Evolutionary conservation across 2,797 vertebrate species (phyloP), one percentile per base, ranked within the genome.

Genomic region (Aldrovandia affinis): DNA sequence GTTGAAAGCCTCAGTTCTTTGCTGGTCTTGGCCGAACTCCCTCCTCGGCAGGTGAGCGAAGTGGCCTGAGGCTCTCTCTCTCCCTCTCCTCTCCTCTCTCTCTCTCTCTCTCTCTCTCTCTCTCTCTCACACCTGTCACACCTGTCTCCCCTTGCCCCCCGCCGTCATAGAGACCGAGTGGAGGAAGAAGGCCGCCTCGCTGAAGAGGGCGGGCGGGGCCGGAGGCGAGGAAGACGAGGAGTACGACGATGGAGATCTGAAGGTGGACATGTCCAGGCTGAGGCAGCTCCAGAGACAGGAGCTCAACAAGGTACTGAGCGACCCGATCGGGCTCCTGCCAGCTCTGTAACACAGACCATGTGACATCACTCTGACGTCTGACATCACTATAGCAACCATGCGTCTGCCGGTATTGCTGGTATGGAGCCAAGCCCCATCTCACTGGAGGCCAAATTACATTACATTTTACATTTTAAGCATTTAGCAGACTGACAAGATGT

Each of bases 241-340:
- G 20, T 93, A 94, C 36, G 95, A 96, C 39, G 96, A 95, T 0
- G 94, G 91, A 0, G 96, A 97, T 73, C 91, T 95, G 12, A 91
- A 89, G 0, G 96, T 97, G 54, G 96, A 97, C 78, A 90, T 96
- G 92, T 96, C 93, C 92, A 94, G 93, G 42, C 94, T 98, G 75
- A 78, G 91, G 82, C 87, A 85, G 25, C 92, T 94, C 55, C 97
- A 98, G 91, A 95, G 91, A 86, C 95, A 97, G 86, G 96, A 97
- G 78, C 96, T 99, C 68, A 97, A 96, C 92, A 98, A 98, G 96
- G 98, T 97, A 84, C 14, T 22, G 59, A 70, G 63, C 28, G 20
- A 30, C 9, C 8, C 4, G 70, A 39, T 33, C 14, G 42, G 73
- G 30, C 18, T 1, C 68, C 68, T 36, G 68, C n/a, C n/a, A n/a